Evolutionary conservation across 2,797 vertebrate species (phyloP).

Genomic region (Garrulus glandarius): DNA sequence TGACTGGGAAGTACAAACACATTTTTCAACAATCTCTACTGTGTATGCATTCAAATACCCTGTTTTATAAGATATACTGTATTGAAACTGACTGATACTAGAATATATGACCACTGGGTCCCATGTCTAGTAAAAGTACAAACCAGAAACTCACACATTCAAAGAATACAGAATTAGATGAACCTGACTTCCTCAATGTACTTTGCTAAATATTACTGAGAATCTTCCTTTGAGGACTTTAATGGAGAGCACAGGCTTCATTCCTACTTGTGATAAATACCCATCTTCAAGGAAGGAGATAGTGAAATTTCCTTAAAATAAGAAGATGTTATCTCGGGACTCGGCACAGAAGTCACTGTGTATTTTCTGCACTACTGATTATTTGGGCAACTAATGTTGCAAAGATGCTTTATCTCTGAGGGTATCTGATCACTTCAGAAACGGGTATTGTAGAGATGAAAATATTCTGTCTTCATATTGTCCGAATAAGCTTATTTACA

Average conservation of each 20-base stretch:
- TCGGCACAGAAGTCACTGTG: neutral
- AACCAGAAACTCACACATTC: neutral
- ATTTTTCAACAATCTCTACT: conserved; percentile 51
- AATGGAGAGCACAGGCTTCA: neutral
- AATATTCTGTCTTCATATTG: neutral
- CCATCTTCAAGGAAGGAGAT: neutral
- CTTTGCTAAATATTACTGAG: neutral
- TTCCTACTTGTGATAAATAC: neutral
- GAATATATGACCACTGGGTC: conserved; percentile 17
- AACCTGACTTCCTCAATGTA: neutral
- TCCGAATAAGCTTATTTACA: neutral
- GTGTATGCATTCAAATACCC: conserved; percentile 54
- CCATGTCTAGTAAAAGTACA: neutral
- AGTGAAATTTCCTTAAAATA: neutral
- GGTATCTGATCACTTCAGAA: neutral
- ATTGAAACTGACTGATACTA: conserved; percentile 39
- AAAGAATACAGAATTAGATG: conserved; percentile 19
- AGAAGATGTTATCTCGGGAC: neutral
- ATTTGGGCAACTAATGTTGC: neutral
- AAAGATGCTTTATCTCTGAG: neutral
- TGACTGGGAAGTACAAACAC: conserved; percentile 14
- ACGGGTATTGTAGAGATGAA: neutral
- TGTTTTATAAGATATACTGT: conserved; percentile 44
- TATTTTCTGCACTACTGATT: neutral
- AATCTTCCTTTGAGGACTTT: neutral